phyloP scores from a whole-genome alignment of 2,888 invertebrate species.

The Acanthosepion pharaonis region DNA sequence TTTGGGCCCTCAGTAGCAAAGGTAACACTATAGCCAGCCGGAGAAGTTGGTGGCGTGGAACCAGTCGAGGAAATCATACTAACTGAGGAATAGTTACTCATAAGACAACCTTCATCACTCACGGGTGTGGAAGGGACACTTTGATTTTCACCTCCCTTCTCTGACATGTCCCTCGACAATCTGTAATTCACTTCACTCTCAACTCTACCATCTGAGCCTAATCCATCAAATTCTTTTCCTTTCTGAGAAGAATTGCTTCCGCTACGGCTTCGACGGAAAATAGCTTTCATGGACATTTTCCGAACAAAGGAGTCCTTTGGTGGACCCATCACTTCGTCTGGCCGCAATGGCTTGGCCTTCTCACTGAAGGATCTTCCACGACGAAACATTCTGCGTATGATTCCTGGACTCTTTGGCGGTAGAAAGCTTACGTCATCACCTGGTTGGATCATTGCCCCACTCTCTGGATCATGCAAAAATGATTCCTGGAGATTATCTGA shows the following conservation, averaged over 20 bases:
- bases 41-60: slow-evolving; percentile 44
- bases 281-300: slow-evolving; percentile 47
- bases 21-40: slow-evolving; percentile 14
- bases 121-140: slow-evolving; percentile 23
- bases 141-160: neutral
- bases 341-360: slow-evolving; percentile 49
- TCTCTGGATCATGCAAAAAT: slow-evolving; percentile 43
- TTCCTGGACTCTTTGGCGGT: slow-evolving; percentile 58
- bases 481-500: neutral
- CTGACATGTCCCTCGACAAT: slow-evolving; percentile 25
- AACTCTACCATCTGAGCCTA: neutral
- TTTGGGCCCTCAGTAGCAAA: slow-evolving; percentile 36
- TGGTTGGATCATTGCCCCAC: slow-evolving; percentile 25
- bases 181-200: slow-evolving; percentile 37
- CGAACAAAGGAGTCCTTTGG: slow-evolving; percentile 40
- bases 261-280: slow-evolving; percentile 44
- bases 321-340: slow-evolving; percentile 41
- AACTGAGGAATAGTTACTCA: slow-evolving; percentile 34
- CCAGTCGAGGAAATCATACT: slow-evolving; percentile 41
- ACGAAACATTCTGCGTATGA: slow-evolving; percentile 63
- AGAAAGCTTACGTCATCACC: slow-evolving; percentile 34
- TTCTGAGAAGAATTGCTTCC: slow-evolving; percentile 43
- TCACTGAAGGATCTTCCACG: slow-evolving; percentile 62
- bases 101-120: slow-evolving; percentile 38
- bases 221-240: slow-evolving; percentile 40